A percentile compares a stretch with the other conserved stretches of the same genome.
phyloP scores from a whole-genome alignment of 2,113 vertebrate species.

The Axis porcinus region DNA sequence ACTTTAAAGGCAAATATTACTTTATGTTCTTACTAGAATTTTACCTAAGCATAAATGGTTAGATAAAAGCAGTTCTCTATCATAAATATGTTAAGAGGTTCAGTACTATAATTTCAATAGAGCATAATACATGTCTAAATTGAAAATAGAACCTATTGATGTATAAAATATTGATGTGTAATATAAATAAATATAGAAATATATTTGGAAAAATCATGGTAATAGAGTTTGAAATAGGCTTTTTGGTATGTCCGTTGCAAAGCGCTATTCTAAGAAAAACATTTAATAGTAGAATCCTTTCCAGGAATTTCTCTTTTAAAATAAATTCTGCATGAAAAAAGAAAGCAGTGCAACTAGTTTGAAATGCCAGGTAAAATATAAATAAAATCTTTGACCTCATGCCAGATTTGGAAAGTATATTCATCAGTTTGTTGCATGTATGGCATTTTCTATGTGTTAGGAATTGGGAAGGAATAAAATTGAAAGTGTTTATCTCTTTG shows the following conservation, averaged over 20 bases:
- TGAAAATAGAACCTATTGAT: background rate
- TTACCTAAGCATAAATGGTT: background rate
- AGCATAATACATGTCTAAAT: background rate
- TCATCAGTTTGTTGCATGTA: background rate
- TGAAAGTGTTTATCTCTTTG: background rate
- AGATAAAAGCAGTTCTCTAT: background rate
- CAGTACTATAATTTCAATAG: background rate
- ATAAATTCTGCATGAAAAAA: constrained; percentile 23
- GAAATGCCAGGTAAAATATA: constrained; percentile 5
- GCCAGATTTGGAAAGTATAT: background rate
- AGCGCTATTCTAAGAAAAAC: background rate
- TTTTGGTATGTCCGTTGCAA: background rate
- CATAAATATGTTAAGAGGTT: background rate
- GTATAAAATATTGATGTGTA: background rate
- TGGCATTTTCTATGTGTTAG: background rate
- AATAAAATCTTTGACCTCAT: background rate
- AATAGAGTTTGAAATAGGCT: background rate
- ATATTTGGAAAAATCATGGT: background rate
- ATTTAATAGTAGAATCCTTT: constrained; percentile 6
- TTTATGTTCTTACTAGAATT: background rate
- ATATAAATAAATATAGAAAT: background rate
- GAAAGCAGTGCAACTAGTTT: background rate
- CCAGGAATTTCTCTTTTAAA: background rate
- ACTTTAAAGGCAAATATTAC: background rate
- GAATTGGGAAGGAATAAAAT: background rate